Evolutionary conservation across 2,113 vertebrate genomes (phyloP).

Genomic region (Gorilla gorilla): DNA sequence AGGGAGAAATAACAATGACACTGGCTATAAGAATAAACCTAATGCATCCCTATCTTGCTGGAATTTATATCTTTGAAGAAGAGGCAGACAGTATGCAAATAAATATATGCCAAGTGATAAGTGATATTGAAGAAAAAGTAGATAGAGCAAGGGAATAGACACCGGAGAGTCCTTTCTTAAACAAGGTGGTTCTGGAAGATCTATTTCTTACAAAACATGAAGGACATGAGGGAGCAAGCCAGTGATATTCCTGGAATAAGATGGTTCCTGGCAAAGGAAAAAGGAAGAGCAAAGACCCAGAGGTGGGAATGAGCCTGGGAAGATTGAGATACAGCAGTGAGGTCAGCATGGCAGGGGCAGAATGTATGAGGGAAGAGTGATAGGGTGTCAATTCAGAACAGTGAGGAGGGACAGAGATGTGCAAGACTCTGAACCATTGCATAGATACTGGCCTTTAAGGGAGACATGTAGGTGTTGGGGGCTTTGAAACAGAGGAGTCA

Average conservation of each 20-base stretch:
- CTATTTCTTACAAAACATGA: neutral
- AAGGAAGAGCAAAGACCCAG: no score
- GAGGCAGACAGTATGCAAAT: neutral
- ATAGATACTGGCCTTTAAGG: neutral
- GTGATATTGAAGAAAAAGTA: neutral
- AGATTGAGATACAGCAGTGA: neutral
- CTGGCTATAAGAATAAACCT: neutral
- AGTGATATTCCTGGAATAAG: neutral
- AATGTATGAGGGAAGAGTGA: rapidly evolving
- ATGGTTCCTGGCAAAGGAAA: neutral
- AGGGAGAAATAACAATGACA: neutral
- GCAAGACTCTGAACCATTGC: rapidly evolving
- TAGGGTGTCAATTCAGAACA: no score
- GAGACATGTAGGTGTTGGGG: neutral
- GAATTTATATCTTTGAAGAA: neutral
- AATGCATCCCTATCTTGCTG: neutral
- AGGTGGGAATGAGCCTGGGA: no score
- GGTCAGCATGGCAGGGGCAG: neutral
- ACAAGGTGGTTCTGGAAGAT: neutral
- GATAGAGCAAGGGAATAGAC: neutral
- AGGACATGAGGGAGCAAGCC: neutral
- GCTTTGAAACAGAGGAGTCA: rapidly evolving
- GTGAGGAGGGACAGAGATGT: rapidly evolving
- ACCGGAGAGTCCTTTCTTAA: neutral
- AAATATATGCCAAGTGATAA: neutral